Evolutionary conservation across 2,113 vertebrate species (phyloP).

Genomic region (Malurus alboscapulatus): DNA sequence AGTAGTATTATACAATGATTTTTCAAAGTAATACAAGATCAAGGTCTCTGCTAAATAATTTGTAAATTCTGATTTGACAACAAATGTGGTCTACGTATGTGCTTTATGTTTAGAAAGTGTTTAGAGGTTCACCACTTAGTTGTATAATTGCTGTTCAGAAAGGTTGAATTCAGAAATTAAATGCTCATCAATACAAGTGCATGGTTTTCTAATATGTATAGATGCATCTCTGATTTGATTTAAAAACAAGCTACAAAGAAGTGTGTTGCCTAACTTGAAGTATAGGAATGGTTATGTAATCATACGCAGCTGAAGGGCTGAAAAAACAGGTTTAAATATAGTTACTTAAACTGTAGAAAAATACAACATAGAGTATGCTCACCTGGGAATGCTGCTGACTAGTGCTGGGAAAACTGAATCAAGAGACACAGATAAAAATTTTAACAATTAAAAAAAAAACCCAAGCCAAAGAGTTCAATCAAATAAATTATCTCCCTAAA

Average conservation of each 20-base stretch:
- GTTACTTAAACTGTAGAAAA: background rate
- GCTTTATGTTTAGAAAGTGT: background rate
- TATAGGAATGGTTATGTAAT: background rate
- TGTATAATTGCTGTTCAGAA: background rate
- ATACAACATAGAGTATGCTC: background rate
- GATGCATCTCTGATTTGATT: background rate
- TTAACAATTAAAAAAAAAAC: background rate
- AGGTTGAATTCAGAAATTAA: background rate
- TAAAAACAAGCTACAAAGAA: background rate
- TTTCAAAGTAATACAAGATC: background rate
- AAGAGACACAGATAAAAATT: background rate
- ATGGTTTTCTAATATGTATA: background rate
- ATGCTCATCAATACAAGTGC: background rate
- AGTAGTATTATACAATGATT: background rate
- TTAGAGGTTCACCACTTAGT: background rate
- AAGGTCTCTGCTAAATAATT: background rate
- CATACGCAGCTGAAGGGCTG: background rate
- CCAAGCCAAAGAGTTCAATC: background rate
- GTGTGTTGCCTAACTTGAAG: background rate
- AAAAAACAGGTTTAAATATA: background rate
- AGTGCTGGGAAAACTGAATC: background rate
- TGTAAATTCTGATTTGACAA: background rate
- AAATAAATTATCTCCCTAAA: background rate
- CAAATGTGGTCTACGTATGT: rapidly evolving
- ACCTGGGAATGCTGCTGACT: background rate